These are phyloP conservation scores for Pheosia gnoma DNA, from an alignment of 2,888 invertebrate species.

Conservation along the genomic window DNA sequence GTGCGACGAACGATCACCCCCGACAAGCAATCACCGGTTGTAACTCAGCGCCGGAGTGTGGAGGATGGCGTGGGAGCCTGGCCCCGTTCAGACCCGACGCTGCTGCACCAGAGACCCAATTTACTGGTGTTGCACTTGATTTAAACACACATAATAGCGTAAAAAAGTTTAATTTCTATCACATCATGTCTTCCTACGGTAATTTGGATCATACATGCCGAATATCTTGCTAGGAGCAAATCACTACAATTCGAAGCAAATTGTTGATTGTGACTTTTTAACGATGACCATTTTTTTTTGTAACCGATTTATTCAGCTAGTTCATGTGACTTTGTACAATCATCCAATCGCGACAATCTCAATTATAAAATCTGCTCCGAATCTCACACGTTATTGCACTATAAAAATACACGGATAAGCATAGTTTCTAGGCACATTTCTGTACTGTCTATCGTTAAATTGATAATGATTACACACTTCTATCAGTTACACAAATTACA, in stretches of 20 bases:
- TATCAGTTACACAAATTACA: constrained; percentile 58
- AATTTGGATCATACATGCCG: constrained; percentile 78
- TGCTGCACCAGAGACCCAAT: constrained; percentile 30
- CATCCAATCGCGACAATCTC: constrained; percentile 12
- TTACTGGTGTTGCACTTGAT: constrained; percentile 30
- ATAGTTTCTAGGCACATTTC: constrained; percentile 81
- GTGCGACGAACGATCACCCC: constrained; percentile 69
- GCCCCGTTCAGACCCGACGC: constrained; percentile 47
- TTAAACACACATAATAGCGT: constrained; percentile 65
- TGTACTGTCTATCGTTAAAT: constrained; percentile 74
- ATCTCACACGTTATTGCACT: constrained; percentile 72
- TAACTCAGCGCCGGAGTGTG: constrained; percentile 42
- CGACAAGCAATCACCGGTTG: constrained; percentile 44
- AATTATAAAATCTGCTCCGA: constrained; percentile 60
- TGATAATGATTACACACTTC: constrained; percentile 73
- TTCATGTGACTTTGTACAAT: constrained; percentile 4
- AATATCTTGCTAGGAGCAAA: constrained; percentile 70
- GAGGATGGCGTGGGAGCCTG: constrained; percentile 75
- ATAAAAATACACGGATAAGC: constrained; percentile 81
- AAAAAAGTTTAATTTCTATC: constrained; percentile 83
- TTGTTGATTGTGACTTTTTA: constrained; percentile 25
- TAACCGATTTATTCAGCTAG: not conserved
- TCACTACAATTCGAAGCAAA: constrained; percentile 75
- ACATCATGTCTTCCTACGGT: constrained; percentile 80
- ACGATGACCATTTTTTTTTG: constrained; percentile 12